Conservation (phyloP, 1,140 invertebrate genomes). For the Caenorhabditis brenneri region DNA sequence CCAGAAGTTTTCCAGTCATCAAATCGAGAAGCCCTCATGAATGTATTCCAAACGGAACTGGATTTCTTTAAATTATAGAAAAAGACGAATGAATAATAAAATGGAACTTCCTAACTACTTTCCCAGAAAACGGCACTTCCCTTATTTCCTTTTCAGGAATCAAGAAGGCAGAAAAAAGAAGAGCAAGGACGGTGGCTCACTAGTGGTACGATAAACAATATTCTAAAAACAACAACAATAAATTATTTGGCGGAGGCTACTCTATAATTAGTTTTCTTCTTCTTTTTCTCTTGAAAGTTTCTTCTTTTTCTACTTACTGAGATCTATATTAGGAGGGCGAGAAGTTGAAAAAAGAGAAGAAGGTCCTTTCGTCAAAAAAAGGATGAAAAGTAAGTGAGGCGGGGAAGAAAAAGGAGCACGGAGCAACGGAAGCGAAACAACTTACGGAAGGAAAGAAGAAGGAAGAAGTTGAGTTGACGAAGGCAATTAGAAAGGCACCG, state of each 20-base stretch:
- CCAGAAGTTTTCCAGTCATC: too few species aligned
- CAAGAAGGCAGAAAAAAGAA: neutral
- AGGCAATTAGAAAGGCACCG: constrained; percentile 22
- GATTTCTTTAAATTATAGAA: too few species aligned
- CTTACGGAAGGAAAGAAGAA: constrained; percentile 23
- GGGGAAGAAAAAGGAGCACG: constrained; percentile 4
- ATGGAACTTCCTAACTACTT: too few species aligned
- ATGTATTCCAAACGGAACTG: too few species aligned
- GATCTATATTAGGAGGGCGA: constrained; percentile 27
- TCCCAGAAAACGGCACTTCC: neutral
- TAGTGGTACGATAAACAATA: constrained; percentile 12
- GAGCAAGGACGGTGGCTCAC: too few species aligned
- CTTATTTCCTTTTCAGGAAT: neutral
- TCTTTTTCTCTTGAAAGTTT: neutral
- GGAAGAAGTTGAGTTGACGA: constrained; percentile 37
- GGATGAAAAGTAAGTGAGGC: constrained; percentile 19
- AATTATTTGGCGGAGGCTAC: constrained; percentile 23
- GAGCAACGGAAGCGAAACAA: constrained; percentile 41
- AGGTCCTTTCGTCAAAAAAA: constrained; percentile 29
- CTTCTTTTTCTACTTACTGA: neutral
- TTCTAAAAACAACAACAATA: constrained; percentile 28
- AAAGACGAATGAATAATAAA: too few species aligned
- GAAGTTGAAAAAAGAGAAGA: constrained; percentile 16
- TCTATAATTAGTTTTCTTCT: constrained; percentile 32
- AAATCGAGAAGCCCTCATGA: too few species aligned